Percentiles rank a stretch among this genome's conserved stretches.
Evolutionary conservation across 2,113 vertebrate genomes (phyloP).

Genomic region (Epinephelus lanceolatus): DNA sequence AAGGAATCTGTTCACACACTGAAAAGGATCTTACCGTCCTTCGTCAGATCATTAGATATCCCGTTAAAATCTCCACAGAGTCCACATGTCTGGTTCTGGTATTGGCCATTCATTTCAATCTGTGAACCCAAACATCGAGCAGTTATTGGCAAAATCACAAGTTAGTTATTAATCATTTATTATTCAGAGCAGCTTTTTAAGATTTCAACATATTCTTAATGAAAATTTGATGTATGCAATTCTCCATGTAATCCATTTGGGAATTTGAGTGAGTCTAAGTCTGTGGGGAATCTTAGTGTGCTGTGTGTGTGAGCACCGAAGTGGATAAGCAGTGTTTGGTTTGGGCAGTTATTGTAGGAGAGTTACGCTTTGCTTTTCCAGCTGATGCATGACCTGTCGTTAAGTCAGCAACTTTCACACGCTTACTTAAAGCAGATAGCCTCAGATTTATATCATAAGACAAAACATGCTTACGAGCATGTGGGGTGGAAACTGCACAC

Average conservation of each 20-base stretch:
- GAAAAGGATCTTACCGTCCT: slow-evolving; percentile 65
- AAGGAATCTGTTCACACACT: neutral
- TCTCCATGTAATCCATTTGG: neutral
- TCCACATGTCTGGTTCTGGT: slow-evolving; percentile 78
- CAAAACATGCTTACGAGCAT: too few species aligned
- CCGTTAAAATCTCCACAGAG: slow-evolving; percentile 85
- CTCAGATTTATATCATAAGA: too few species aligned
- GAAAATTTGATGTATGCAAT: neutral
- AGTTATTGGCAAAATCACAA: slow-evolving; percentile 3
- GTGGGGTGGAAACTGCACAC: too few species aligned
- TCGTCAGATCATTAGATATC: slow-evolving; percentile 65
- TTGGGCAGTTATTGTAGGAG: neutral
- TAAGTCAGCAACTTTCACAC: neutral
- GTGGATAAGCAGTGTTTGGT: neutral
- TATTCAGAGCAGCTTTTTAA: neutral
- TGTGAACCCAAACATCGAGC: slow-evolving; percentile 49
- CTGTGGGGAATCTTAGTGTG: neutral
- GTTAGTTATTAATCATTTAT: neutral
- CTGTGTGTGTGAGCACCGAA: neutral
- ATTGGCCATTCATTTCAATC: slow-evolving; percentile 80
- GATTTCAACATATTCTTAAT: neutral
- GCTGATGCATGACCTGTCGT: neutral
- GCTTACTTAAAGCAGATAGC: slow-evolving; percentile 1
- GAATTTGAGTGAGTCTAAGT: neutral
- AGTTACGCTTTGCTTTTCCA: neutral